These are phyloP conservation scores for Melanotaenia parkinsoni DNA, from an alignment of 2,797 vertebrate species.

Conservation along the genomic window DNA sequence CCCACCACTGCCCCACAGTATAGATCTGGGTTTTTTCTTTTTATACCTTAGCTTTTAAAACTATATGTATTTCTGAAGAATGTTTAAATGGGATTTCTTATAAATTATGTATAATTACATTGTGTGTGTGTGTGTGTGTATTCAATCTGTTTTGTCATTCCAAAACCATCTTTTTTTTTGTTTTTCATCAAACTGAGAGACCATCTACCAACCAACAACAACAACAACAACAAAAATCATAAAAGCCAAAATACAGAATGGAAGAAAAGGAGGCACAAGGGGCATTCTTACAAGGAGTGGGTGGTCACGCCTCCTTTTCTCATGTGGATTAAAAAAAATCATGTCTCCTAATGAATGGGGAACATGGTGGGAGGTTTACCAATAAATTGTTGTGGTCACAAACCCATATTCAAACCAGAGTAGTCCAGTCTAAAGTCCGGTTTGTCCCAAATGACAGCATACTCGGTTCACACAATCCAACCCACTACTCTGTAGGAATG, in stretches of 20 bases:
- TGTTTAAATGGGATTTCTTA: not conserved
- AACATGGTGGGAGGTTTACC: not conserved
- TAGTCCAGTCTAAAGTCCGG: not conserved
- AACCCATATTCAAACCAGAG: constrained; percentile 9
- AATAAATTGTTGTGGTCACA: not conserved
- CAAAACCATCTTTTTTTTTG: too few relatives aligned
- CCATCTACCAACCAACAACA: not conserved
- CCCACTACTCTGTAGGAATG: constrained; percentile 5
- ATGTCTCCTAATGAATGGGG: not conserved
- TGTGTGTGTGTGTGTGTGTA: not conserved
- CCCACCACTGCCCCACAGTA: not conserved
- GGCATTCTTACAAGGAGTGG: not conserved
- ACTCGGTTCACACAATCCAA: not conserved
- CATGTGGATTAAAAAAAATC: not conserved
- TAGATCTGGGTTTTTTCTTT: not conserved
- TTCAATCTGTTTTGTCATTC: not conserved
- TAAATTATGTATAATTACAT: not conserved
- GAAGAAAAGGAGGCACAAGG: too few relatives aligned
- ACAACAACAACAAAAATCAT: not conserved
- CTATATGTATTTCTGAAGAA: not conserved
- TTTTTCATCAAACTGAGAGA: not conserved
- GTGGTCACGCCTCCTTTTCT: not conserved
- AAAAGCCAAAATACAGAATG: too few relatives aligned
- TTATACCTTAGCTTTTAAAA: not conserved
- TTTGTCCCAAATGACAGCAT: not conserved